A percentile compares a stretch with the other conserved stretches of the same genome.
These are phyloP conservation scores for Okamejei kenojei DNA, from an alignment of 2,797 vertebrate species.

Conservation along the genomic window DNA sequence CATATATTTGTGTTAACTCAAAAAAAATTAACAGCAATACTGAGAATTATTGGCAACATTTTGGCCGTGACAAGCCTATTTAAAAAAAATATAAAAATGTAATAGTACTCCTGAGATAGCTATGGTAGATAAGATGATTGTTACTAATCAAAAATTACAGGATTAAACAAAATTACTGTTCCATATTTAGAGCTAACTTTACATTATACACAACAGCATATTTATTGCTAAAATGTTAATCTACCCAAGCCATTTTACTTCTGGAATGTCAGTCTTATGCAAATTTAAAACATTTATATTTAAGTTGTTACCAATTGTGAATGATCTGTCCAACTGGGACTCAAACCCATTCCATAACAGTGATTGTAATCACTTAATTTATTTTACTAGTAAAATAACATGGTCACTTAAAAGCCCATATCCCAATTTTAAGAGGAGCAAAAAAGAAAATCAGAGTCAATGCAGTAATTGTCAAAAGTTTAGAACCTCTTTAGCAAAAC, in stretches of 20 bases:
- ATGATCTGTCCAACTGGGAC: not conserved
- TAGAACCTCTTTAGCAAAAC: slow-evolving; percentile 33
- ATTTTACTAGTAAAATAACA: not conserved
- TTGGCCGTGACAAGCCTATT: not conserved
- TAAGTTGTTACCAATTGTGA: not conserved
- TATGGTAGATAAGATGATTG: too few species aligned
- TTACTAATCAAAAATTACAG: not conserved
- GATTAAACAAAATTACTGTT: not conserved
- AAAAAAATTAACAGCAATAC: not conserved
- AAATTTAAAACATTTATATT: not conserved
- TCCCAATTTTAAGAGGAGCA: not conserved
- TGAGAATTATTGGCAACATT: not conserved
- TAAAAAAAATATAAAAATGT: not conserved
- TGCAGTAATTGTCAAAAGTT: not conserved
- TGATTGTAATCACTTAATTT: not conserved
- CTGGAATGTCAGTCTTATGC: not conserved
- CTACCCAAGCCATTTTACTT: not conserved
- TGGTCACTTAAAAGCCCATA: not conserved
- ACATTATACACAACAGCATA: not conserved
- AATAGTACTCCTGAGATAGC: not conserved
- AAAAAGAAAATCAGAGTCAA: slow-evolving; percentile 11
- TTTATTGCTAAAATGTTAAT: not conserved
- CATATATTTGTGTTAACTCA: not conserved
- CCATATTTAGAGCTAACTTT: not conserved
- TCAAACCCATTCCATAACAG: not conserved